Evolutionary conservation across 2,888 invertebrate genomes (phyloP), one percentile per base, ranked within the genome.

Genomic region (Brachycybe producta): DNA sequence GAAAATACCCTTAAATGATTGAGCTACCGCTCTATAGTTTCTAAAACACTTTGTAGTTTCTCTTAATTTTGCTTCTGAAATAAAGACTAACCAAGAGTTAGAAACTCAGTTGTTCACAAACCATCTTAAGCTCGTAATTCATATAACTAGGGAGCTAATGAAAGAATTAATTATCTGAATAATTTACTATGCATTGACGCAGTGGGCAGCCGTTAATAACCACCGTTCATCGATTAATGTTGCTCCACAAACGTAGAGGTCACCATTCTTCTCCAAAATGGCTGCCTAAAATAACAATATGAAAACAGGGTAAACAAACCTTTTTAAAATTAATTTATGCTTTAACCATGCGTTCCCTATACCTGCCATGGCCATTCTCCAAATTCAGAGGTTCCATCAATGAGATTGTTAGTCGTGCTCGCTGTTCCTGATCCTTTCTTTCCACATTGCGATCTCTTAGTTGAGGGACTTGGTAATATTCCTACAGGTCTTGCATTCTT

Each of bases 351-450:
- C 3, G 23, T 2, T 24, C 15, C 7, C 60, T 65, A 61, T 57
- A 67, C 68, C 59, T 68, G 68, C 68, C 68, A 68, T 4, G 66
- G 66, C 67, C 67, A 68, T 56, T 68, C 68, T 5, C 61, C 62
- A 44, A 66, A 62, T 55, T 65, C 64, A 2, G 68, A 66, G 17
- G 61, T 49, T 2, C 65, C 65, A 28, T 65, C 64, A 23, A 60
- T 56, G 11, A 61, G 59, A n/a, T 57, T 54, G 42, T 60, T 58
- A 5, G 57, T 54, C 13, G 40, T 40, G 40, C 26, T 41, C 19
- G 36, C 7, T 30, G 30, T 30, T 11, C 13, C 13, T 8, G 30
- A 11, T 11, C 62, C 63, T 51, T 61, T 62, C 11, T 52, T 52
- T 2, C 57, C 58, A 35, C 57, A 58, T 24, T 47, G 46, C 2